Base-by-base conservation (phyloP, 2,888 invertebrate genomes). In the Agrochola litura region DNA sequence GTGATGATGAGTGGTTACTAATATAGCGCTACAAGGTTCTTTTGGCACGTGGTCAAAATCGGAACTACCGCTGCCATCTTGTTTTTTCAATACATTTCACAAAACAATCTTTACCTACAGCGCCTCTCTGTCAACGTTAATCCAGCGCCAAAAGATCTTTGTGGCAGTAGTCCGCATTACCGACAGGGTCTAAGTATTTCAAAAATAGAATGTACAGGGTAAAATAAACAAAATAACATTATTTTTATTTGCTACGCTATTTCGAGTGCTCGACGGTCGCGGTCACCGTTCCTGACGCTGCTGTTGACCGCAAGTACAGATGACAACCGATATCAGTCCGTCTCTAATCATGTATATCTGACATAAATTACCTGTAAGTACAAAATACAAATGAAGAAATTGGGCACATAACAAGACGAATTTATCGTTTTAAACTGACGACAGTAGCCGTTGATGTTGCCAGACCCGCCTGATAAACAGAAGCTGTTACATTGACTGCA, bases 221-320 rank as follows among this genome's bases (percentile, higher is more conserved):
- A 46, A n/a, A 71, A 71, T 37, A 46, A 5, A 65, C 46, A 76
- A 52, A 69, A 10, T 4, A 68, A 46, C 6, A 52, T 52, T 70
- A n/a, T 43, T 43, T 14, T 46, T 52, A 71, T 49, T 64, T 70
- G 25, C n/a, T 43, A 22, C 30, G 30, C 9, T 64, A 41, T 30
- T 10, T 49, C 6, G 10, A 66, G 60, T 54, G n/a, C 9, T 54
- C 69, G 68, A 74, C 78, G 65, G 9, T 9, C 37, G 67, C 58
- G 43, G 68, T 54, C 37, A 69, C n/a, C 25, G 46, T 25, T 49
- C 46, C 30, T 43, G 58, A 78, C 10, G 56, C 25, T 30, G 8
- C 58, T 6, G 6, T 19, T 66, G 37, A 54, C 64, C 74, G 30
- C 73, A 43, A 22, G 16, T 37, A 52, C 25, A 12, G 25, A 49